phyloP scores from a whole-genome alignment of 2,113 vertebrate species.

The pig (Sus scrofa) region T2T-Sscrofa CM000818.6:62273001-62273500 shows the following conservation, averaged over 20 bases:
- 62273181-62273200: not conserved
- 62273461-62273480: no score
- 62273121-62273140: not conserved
- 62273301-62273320: no score
- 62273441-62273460: no score
- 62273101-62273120: not conserved
- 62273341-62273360: no score
- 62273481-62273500: no score
- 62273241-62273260: not conserved
- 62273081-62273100: constrained; percentile 2
- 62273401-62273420: no score
- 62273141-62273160: not conserved
- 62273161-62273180: not conserved
- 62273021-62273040: not conserved
- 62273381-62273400: no score
- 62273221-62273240: not conserved
- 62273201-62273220: not conserved
- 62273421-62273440: no score
- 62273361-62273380: no score
- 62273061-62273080: not conserved
- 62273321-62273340: no score
- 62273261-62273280: no score
- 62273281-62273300: no score
- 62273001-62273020: not conserved
- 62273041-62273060: not conserved